phyloP scores from a whole-genome alignment of 2,888 invertebrate species.

The Melinaea marsaeus region DNA sequence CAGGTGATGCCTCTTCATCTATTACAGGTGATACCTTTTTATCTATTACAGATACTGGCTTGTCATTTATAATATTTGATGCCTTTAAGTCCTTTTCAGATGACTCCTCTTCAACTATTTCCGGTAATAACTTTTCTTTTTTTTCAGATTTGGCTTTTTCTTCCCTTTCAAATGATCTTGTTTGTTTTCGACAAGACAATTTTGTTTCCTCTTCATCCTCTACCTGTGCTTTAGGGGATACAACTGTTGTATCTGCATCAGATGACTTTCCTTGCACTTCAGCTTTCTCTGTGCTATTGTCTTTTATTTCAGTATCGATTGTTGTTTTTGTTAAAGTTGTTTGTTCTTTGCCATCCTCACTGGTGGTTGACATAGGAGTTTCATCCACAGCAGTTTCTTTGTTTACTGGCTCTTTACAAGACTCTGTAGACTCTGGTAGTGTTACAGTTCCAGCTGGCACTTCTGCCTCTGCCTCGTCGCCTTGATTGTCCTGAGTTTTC shows the following conservation, averaged over 20 bases:
- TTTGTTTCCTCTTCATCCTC: conserved; percentile 12
- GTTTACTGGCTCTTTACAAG: conserved; percentile 14
- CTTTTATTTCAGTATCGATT: conserved; percentile 25
- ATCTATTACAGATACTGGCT: neutral
- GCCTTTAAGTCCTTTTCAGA: neutral
- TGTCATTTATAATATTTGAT: neutral
- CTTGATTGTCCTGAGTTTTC: conserved; percentile 55
- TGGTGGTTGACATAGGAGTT: conserved; percentile 56
- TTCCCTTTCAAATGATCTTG: too few relatives aligned
- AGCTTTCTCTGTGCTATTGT: conserved; percentile 20
- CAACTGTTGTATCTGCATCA: conserved; percentile 51
- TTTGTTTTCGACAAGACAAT: neutral
- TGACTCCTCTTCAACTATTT: neutral
- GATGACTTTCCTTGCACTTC: conserved; percentile 36
- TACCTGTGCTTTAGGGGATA: conserved; percentile 46
- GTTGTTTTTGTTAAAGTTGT: conserved; percentile 33
- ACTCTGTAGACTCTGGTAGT: conserved; percentile 24
- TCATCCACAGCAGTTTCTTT: conserved; percentile 37
- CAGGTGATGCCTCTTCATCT: neutral
- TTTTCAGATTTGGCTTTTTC: too few relatives aligned
- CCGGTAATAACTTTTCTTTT: neutral
- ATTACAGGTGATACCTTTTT: neutral
- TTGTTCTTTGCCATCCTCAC: conserved; percentile 43
- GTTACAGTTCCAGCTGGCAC: conserved; percentile 28
- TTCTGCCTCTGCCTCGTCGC: conserved; percentile 48